Conservation (phyloP, 2,888 invertebrate genomes). For the Ptychoptera albimana region DNA sequence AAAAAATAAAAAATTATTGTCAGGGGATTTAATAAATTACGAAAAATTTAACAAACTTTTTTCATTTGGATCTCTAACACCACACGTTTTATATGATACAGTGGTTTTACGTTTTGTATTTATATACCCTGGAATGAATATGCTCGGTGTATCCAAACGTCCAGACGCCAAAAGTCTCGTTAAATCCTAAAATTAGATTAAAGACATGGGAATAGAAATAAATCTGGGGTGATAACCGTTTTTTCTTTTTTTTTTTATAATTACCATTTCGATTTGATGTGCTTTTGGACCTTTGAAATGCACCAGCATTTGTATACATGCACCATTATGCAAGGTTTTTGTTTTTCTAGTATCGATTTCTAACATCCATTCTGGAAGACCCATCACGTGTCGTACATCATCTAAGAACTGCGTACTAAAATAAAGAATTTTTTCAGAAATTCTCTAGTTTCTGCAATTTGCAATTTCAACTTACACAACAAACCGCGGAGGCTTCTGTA, state of each 20-base stretch:
- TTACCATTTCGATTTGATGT: constrained; percentile 56
- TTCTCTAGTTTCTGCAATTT: no score
- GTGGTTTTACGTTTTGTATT: constrained; percentile 52
- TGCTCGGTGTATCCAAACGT: constrained; percentile 53
- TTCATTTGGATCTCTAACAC: constrained; percentile 58
- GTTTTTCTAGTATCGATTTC: constrained; percentile 70
- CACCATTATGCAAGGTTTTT: constrained; percentile 54
- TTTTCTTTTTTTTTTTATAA: constrained; percentile 14
- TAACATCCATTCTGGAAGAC: constrained; percentile 81
- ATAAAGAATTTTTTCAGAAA: constrained; percentile 4
- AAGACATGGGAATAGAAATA: neutral
- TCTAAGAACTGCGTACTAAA: constrained; percentile 67
- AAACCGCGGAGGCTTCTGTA: constrained; percentile 75
- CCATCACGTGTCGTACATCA: constrained; percentile 65
- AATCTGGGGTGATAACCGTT: constrained; percentile 16
- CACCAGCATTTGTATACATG: constrained; percentile 70
- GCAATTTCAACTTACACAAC: constrained; percentile 50
- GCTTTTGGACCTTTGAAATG: constrained; percentile 79
- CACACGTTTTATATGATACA: constrained; percentile 60
- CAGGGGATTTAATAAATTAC: constrained; percentile 11
- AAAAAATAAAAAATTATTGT: neutral
- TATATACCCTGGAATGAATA: constrained; percentile 62
- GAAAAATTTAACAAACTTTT: constrained; percentile 28
- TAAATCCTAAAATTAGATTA: constrained; percentile 35
- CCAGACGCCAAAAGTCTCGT: constrained; percentile 57